Percentiles rank a stretch among this genome's conserved stretches.
phyloP scores from a whole-genome alignment of 1,140 invertebrate species.

The Cardiocondyla obscurior region DNA sequence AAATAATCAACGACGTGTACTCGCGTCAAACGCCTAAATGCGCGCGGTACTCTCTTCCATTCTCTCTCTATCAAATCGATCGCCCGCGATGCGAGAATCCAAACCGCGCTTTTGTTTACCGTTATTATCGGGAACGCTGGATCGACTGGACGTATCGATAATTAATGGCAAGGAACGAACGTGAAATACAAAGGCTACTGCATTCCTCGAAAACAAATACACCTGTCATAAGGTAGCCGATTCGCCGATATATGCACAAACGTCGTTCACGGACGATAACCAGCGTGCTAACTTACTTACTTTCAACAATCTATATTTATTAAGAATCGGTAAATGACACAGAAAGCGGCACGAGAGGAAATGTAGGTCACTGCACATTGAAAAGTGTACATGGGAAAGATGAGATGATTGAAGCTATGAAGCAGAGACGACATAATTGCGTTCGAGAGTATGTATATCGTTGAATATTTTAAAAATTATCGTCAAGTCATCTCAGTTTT shows the following conservation, averaged over 20 bases:
- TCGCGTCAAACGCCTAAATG: neutral
- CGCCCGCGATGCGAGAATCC: slow-evolving; percentile 10
- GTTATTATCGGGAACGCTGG: slow-evolving; percentile 18
- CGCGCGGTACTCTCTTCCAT: neutral
- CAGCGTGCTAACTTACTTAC: slow-evolving; percentile 71
- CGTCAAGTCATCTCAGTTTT: no score
- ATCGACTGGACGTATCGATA: slow-evolving; percentile 62
- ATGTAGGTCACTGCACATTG: slow-evolving; percentile 31
- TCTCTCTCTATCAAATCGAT: slow-evolving; percentile 12
- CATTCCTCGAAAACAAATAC: slow-evolving; percentile 57
- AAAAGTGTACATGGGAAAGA: slow-evolving; percentile 47
- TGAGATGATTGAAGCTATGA: slow-evolving; percentile 61
- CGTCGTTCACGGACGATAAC: slow-evolving; percentile 59
- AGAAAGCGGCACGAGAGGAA: slow-evolving; percentile 38
- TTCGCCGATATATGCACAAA: slow-evolving; percentile 39
- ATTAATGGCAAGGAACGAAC: slow-evolving; percentile 41
- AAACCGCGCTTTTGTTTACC: neutral
- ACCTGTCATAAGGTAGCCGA: slow-evolving; percentile 49
- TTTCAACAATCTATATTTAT: slow-evolving; percentile 55
- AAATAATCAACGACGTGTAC: neutral
- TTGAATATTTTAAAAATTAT: neutral
- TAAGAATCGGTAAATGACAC: slow-evolving; percentile 53
- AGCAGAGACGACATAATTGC: slow-evolving; percentile 41
- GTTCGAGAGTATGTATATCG: slow-evolving; percentile 26
- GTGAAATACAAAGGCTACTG: slow-evolving; percentile 54